Evolutionary conservation across 2,888 invertebrate genomes (phyloP).

Genomic region (Timandra comae): DNA sequence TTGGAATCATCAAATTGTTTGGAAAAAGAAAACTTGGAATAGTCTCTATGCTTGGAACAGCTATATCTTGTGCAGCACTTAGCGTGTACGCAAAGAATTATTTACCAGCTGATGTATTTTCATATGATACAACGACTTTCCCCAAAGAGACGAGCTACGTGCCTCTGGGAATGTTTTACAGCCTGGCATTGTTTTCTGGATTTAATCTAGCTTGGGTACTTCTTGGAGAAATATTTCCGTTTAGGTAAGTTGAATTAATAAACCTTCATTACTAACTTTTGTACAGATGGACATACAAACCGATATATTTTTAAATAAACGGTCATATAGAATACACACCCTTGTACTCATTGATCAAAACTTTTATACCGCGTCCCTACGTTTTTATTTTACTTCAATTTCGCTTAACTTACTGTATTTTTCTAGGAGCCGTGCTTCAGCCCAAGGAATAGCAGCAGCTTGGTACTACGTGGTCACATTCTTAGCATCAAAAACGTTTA

Average conservation of each 20-base stretch:
- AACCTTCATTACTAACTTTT: too few relatives aligned
- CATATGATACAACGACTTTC: constrained; percentile 57
- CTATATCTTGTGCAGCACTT: constrained; percentile 51
- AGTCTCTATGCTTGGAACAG: constrained; percentile 55
- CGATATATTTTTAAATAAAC: too few relatives aligned
- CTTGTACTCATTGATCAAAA: too few relatives aligned
- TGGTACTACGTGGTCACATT: constrained; percentile 71
- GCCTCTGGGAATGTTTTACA: constrained; percentile 57
- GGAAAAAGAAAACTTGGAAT: constrained; percentile 71
- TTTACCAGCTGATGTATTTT: constrained; percentile 52
- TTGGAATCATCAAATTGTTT: constrained; percentile 51
- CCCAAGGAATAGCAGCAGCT: constrained; percentile 73
- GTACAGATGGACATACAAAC: too few relatives aligned
- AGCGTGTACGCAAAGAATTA: constrained; percentile 57
- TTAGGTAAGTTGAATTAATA: constrained; percentile 59
- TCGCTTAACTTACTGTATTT: too few relatives aligned
- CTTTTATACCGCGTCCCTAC: too few relatives aligned
- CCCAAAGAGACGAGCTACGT: constrained; percentile 50
- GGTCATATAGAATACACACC: too few relatives aligned
- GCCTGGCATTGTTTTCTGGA: constrained; percentile 52
- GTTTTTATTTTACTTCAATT: too few relatives aligned
- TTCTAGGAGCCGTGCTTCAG: constrained; percentile 68
- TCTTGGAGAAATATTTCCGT: constrained; percentile 76
- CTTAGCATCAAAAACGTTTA: constrained; percentile 70
- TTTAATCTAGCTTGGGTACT: constrained; percentile 73